A percentile compares a stretch with the other conserved stretches of the same genome.
These are phyloP conservation scores for Leptura quadrifasciata DNA, from an alignment of 2,888 invertebrate genomes.

Conservation along the genomic window DNA sequence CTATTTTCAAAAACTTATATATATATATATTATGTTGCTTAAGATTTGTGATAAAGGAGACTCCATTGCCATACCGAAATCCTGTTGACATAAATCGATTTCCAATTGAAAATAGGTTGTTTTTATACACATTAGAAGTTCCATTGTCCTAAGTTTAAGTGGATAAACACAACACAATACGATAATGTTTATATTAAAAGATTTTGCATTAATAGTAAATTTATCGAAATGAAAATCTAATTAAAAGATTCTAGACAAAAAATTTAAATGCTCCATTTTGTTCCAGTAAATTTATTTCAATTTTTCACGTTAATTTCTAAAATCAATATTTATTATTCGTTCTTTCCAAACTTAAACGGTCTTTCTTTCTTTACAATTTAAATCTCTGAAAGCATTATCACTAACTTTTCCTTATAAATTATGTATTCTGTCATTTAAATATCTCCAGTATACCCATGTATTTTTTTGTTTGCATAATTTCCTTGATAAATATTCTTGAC, in stretches of 20 bases:
- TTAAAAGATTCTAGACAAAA: background rate
- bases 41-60: too few relatives aligned
- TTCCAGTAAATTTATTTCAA: background rate
- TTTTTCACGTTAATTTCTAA: constrained; percentile 4
- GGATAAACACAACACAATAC: too few relatives aligned
- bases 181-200: background rate
- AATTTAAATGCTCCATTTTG: background rate
- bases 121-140: too few relatives aligned
- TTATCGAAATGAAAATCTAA: background rate
- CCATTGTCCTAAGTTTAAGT: too few relatives aligned
- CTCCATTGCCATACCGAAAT: too few relatives aligned
- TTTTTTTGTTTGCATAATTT: too few relatives aligned
- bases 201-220: background rate
- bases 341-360: background rate
- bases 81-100: too few relatives aligned
- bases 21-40: too few relatives aligned
- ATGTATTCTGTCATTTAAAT: background rate
- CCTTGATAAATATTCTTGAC: too few relatives aligned
- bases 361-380: background rate
- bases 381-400: background rate
- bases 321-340: constrained; percentile 4
- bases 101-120: too few relatives aligned
- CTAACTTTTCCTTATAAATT: constrained; percentile 5
- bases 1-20: too few relatives aligned
- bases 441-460: too few relatives aligned